Percentiles rank a stretch among this genome's conserved stretches.
Evolutionary conservation across 1,140 invertebrate species (phyloP).

Genomic region (Trichonephila clavipes): DNA sequence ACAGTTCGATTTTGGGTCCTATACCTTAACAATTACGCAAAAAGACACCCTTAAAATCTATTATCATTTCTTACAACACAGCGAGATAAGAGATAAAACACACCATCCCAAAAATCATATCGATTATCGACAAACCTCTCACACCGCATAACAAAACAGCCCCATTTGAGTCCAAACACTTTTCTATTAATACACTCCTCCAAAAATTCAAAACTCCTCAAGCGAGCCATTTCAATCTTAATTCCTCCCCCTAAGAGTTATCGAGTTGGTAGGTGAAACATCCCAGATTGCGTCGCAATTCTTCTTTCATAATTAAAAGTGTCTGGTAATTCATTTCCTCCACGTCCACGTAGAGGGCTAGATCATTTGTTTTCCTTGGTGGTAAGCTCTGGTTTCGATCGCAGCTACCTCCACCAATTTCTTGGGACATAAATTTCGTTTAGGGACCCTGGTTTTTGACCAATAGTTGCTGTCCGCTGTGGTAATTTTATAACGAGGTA

Average conservation of each 20-base stretch:
- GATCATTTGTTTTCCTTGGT: not conserved
- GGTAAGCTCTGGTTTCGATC: conserved; percentile 18
- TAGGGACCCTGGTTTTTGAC: conserved; percentile 39
- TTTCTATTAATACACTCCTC: too few relatives aligned
- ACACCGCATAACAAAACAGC: too few relatives aligned
- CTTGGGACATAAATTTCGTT: conserved; percentile 54
- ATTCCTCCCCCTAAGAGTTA: not conserved
- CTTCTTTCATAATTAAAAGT: conserved; percentile 57
- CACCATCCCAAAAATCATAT: too few relatives aligned
- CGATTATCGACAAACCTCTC: too few relatives aligned
- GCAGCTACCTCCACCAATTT: conserved; percentile 24
- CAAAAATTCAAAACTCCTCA: not conserved
- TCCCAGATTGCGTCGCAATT: conserved; percentile 14
- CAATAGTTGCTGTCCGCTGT: conserved; percentile 50
- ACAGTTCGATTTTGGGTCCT: too few relatives aligned
- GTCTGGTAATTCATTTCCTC: conserved; percentile 47
- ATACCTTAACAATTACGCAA: too few relatives aligned
- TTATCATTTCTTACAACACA: too few relatives aligned
- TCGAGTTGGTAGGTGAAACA: not conserved
- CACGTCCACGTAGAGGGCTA: not conserved
- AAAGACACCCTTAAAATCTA: too few relatives aligned
- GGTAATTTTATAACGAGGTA: conserved; percentile 64
- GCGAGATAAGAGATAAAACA: too few relatives aligned
- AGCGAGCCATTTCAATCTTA: not conserved
- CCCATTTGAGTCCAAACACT: too few relatives aligned